These are phyloP conservation scores for Muraenolepis orangiensis DNA, from an alignment of 2,797 vertebrate species.

Conservation along the genomic window DNA sequence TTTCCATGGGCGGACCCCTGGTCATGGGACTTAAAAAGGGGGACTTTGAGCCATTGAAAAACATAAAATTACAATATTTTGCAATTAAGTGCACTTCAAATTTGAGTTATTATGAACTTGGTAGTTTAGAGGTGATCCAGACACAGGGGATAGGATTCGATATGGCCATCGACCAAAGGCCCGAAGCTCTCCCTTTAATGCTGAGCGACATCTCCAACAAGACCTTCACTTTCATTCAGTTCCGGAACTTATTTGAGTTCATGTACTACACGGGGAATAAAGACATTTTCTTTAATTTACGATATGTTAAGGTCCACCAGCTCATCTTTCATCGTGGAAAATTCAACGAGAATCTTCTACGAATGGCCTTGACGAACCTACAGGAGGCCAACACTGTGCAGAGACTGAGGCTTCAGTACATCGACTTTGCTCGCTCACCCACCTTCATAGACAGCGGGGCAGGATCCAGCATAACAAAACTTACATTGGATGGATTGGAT, in stretches of 20 bases:
- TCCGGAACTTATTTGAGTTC: constrained; percentile 84
- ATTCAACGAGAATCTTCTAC: constrained; percentile 81
- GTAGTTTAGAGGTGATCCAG: constrained; percentile 73
- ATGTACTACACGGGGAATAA: constrained; percentile 67
- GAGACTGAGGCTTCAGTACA: constrained; percentile 69
- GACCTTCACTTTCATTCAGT: constrained; percentile 69
- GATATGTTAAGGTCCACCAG: constrained; percentile 46
- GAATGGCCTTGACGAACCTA: constrained; percentile 75
- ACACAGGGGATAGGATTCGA: constrained; percentile 73
- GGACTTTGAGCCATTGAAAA: constrained; percentile 69
- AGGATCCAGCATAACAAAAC: constrained; percentile 57
- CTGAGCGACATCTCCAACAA: constrained; percentile 75
- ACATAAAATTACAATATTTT: constrained; percentile 68
- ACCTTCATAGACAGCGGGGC: constrained; percentile 48
- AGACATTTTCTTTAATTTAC: constrained; percentile 75
- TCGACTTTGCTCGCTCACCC: constrained; percentile 83
- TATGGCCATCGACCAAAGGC: constrained; percentile 72
- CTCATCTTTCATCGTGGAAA: constrained; percentile 81
- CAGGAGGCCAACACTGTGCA: constrained; percentile 54
- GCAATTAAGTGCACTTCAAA: constrained; percentile 77
- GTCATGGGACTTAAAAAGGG: constrained; percentile 62
- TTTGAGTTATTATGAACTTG: constrained; percentile 71
- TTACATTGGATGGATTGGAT: constrained; percentile 68
- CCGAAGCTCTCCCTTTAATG: constrained; percentile 61
- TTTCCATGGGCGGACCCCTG: constrained; percentile 78